Evolutionary conservation across 2,113 vertebrate species (phyloP), one percentile per base, ranked within the genome.

Genomic region (Callionymus lyra): DNA sequence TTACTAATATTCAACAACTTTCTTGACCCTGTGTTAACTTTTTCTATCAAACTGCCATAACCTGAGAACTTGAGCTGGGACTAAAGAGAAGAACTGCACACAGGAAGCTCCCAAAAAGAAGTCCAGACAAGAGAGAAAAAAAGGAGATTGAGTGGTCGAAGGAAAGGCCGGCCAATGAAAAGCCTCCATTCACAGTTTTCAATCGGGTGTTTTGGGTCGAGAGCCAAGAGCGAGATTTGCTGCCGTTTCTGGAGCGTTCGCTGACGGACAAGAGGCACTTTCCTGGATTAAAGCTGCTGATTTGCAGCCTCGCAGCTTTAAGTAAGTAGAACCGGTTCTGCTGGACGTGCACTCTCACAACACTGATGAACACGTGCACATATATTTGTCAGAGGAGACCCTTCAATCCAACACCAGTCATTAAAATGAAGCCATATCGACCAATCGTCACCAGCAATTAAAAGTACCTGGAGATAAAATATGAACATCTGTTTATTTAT

Each of bases 161-260:
- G 50, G 31, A 16, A 16, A 43, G 14, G 16, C 14, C 19, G 11
- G 9, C 31, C 21, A 16, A 48, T 47, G 41, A 56, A 47, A 59
- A 60, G 11, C 19, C 41, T 53, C 36, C 15, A 2, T 49, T 53
- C 21, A 27, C 21, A 27, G 21, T 5, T 27, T n/a, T 35, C 46
- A 53, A 61, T 63, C 37, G 55, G 65, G 63, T 33, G 55, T 61
- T 53, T 64, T 18, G 32, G 56, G 47, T 69, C 10, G 1, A 0
- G 59, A 66, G 70, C 64, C 68, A 69, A 74, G 45, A 18, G 43
- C 35, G 35, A 74, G 59, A 67, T 72, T 55, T 74, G 68, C 65
- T 54, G 65, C 34, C 38, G 59, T 56, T 53, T 50, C 4, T 3
- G 35, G 50, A 39, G 12, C 1, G 44, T 40, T 37, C 34, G 43